Base-by-base conservation (phyloP, 2,113 vertebrate genomes). In the Nymphicus hollandicus region DNA sequence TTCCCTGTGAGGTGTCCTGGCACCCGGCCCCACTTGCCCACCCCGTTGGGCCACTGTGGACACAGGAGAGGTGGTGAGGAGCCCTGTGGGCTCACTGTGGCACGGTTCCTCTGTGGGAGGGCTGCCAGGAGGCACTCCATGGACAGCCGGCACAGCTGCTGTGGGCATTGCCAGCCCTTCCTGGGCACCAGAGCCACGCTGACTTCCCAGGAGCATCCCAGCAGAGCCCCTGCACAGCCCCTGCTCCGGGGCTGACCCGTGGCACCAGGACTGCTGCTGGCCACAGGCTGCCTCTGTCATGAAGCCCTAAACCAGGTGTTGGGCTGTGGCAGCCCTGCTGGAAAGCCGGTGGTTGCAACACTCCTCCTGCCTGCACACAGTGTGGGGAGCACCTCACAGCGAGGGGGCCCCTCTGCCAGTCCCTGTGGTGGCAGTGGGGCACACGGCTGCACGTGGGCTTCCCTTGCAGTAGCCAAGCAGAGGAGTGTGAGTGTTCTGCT, bases 351-450 rank as follows among this genome's bases (percentile, higher is more conserved):
- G 19, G 39, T 6, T 44, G 7, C 44, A 18, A n/a, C 7, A 1
- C 6, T 31, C 10, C 53, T 68, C 46, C 56, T 43, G 83, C 46
- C 56, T 43, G 83, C 41, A 44, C 20, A 9, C 65, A 14, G 13
- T 13, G 10, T 11, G 13, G 55, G 53, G 41, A 87, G 18, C 60
- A 27, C 9, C 4, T 27, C 6, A 1, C 24, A 25, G 28, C 6
- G 1, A 16, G 25, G 7, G 2, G 10, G 37, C 10, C 37, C 43
- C 18, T 20, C 25, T 17, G 22, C 27, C 0, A 0, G 27, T 28
- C 25, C 27, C 66, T 47, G 50, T 46, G 61, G 31, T 29, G 60
- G 22, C 88, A 50, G 11, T 18, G 60, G 11, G 60, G 15, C 22
- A 31, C 12, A 2, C 10, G 17, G 76, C 52, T 68, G 77, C 20